Conservation (phyloP, 1,140 invertebrate species). For the Bicyclus anynana region DNA sequence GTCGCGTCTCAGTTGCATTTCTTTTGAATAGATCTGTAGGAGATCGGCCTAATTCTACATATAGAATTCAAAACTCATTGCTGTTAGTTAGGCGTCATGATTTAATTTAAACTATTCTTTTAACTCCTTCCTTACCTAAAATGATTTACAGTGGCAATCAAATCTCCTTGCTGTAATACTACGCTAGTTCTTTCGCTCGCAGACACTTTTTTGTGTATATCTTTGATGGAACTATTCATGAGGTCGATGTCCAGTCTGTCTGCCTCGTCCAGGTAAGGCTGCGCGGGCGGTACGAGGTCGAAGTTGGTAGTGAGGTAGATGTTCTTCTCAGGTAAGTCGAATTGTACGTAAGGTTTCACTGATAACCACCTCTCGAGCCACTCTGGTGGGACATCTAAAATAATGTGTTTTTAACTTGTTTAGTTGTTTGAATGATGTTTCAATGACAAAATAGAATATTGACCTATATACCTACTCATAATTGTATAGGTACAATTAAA, state of each 20-base stretch:
- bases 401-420: background rate
- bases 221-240: slow-evolving; percentile 37
- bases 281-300: slow-evolving; percentile 76
- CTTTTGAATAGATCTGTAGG: no score
- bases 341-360: slow-evolving; percentile 76
- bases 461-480: no score
- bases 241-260: slow-evolving; percentile 45
- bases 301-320: slow-evolving; percentile 91
- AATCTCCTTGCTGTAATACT: slow-evolving; percentile 45
- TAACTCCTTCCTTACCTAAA: slow-evolving; percentile 58
- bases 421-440: no score
- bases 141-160: slow-evolving; percentile 62
- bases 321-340: slow-evolving; percentile 88
- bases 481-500: no score
- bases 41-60: no score
- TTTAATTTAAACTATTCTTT: no score
- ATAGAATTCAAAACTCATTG: no score
- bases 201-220: slow-evolving; percentile 47
- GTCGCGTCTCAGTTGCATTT: no score
- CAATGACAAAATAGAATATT: no score
- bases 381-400: slow-evolving; percentile 77
- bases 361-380: slow-evolving; percentile 80
- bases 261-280: slow-evolving; percentile 45
- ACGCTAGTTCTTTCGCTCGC: slow-evolving; percentile 17
- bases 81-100: no score